Evolutionary conservation across 2,113 vertebrate species (phyloP).

Genomic region (Piprites chloris): DNA sequence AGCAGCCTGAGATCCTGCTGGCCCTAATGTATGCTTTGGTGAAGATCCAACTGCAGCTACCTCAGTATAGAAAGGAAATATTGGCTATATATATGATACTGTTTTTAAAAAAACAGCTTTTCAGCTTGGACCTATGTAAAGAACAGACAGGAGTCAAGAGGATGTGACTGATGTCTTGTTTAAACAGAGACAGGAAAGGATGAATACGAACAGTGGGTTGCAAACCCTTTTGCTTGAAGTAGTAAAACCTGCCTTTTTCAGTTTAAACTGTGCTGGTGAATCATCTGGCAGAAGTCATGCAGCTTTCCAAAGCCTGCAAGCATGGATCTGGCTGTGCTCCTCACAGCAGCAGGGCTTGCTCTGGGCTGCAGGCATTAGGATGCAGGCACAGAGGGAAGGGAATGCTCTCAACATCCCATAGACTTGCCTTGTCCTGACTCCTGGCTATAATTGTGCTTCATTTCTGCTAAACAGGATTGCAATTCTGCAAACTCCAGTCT

Average conservation of each 20-base stretch:
- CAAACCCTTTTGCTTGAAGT: neutral
- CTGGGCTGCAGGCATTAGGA: neutral
- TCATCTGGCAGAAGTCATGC: neutral
- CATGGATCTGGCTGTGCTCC: neutral
- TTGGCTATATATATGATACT: neutral
- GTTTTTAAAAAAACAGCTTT: neutral
- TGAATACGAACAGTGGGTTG: neutral
- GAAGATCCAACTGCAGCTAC: neutral
- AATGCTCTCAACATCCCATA: neutral
- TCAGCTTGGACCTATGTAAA: neutral
- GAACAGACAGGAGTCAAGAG: neutral
- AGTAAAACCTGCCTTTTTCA: neutral
- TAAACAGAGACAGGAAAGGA: neutral
- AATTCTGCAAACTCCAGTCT: constrained; percentile 73
- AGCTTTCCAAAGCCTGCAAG: neutral
- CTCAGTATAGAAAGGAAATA: neutral
- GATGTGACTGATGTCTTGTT: neutral
- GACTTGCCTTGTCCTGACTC: neutral
- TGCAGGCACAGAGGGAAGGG: neutral
- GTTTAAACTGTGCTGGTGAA: neutral
- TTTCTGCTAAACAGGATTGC: constrained; percentile 67
- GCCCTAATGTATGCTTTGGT: neutral
- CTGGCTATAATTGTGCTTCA: neutral
- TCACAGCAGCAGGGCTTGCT: neutral
- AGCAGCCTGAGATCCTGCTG: neutral